Conservation (phyloP, 2,797 vertebrate species). For the Chelon labrosus region DNA sequence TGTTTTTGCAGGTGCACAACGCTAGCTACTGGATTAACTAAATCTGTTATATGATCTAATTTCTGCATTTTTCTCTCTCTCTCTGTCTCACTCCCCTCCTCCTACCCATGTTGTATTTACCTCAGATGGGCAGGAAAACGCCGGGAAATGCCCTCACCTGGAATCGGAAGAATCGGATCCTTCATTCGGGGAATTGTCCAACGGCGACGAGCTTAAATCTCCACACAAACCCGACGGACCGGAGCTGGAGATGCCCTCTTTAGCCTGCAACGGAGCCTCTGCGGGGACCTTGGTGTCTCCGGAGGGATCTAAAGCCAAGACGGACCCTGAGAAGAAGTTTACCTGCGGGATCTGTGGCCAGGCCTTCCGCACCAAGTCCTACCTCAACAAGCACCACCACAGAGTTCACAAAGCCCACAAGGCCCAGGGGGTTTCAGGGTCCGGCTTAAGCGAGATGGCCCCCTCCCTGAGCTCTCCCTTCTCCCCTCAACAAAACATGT, state of each 20-base stretch:
- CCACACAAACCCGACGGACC: conserved; percentile 87
- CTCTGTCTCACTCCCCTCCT: conserved; percentile 27
- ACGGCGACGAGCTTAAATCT: conserved; percentile 94
- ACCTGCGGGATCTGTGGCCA: conserved; percentile 95
- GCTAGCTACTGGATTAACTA: conserved; percentile 36
- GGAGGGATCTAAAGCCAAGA: conserved; percentile 91
- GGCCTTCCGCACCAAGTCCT: conserved; percentile 99
- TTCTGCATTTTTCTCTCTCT: conserved; percentile 15
- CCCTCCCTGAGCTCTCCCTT: conserved; percentile 92
- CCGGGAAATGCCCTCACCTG: conserved; percentile 95
- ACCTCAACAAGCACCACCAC: conserved; percentile 99
- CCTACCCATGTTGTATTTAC: conserved; percentile 43
- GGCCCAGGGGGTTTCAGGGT: conserved; percentile 81
- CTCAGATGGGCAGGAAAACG: conserved; percentile 90
- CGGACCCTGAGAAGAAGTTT: conserved; percentile 95
- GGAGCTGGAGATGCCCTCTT: conserved; percentile 77
- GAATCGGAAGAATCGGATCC: conserved; percentile 96
- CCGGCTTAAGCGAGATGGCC: conserved; percentile 88
- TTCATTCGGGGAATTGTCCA: conserved; percentile 94
- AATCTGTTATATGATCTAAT: conserved; percentile 49
- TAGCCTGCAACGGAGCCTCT: conserved; percentile 81
- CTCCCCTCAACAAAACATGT: conserved; percentile 99
- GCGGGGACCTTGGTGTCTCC: conserved; percentile 78
- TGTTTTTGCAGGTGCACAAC: conserved; percentile 48
- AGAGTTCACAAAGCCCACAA: conserved; percentile 94